Percentiles rank a stretch among this genome's conserved stretches.
Evolutionary conservation across 2,797 vertebrate species (phyloP).

Genomic region (Aratinga solstitialis): DNA sequence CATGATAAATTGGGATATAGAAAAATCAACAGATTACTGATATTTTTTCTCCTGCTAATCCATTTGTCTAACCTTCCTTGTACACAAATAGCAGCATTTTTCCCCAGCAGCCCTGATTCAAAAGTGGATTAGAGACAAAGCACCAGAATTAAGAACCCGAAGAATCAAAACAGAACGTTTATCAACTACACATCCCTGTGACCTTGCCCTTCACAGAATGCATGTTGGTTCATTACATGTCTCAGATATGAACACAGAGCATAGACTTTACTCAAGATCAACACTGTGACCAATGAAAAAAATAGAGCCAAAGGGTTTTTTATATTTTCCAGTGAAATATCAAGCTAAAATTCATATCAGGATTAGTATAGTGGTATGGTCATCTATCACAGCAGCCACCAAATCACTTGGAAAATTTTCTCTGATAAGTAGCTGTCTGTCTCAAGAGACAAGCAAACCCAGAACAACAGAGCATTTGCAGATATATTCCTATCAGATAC

Average conservation of each 20-base stretch:
- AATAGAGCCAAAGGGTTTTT: neutral
- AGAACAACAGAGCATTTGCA: neutral
- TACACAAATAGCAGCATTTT: neutral
- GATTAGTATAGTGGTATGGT: neutral
- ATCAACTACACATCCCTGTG: neutral
- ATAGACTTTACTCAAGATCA: neutral
- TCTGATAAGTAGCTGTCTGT: neutral
- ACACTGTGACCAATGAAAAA: neutral
- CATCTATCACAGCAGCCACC: neutral
- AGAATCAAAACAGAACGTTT: constrained; percentile 6
- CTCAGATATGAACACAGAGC: neutral
- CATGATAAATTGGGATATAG: neutral
- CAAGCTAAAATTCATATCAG: neutral
- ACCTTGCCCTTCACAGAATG: neutral
- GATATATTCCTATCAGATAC: neutral
- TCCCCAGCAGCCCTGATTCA: neutral
- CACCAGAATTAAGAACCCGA: neutral
- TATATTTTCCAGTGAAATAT: neutral
- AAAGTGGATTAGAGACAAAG: constrained; percentile 31
- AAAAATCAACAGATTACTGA: neutral
- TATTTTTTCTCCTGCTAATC: neutral
- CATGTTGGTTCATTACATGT: neutral
- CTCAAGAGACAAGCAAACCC: neutral
- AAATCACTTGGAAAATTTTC: neutral
- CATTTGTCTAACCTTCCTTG: constrained; percentile 17